Base-by-base conservation (phyloP, 2,113 vertebrate species). In the Oreotrochilus melanogaster region DNA sequence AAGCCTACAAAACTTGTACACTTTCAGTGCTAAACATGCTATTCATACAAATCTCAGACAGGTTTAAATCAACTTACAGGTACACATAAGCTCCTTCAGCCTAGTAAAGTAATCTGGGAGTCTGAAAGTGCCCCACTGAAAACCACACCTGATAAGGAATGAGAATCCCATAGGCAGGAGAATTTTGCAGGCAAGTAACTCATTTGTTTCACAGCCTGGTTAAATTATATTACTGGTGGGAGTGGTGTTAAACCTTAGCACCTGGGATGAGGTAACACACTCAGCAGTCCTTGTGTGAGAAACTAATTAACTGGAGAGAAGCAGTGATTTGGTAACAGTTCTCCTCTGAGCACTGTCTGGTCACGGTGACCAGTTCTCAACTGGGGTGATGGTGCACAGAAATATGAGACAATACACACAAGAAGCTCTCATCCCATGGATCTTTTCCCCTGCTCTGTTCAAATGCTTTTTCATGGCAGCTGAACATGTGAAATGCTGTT, bases 111-210 rank as follows among this genome's bases (percentile, higher is more conserved):
- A 88, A 66, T 18, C 42, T 0, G 15, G 70, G 58, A 73, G 62
- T 25, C 50, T 15, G 18, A 14, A 48, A 88, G 27, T 6, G 23
- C 19, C 57, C 47, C 47, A 58, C 73, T 50, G 37, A 95, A 88
- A 92, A 60, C 28, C 53, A 76, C 27, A 65, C 23, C 37, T 69
- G 0, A 0, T 0, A 0, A 33, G 37, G 25, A 65, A 80, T 10
- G 19, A 48, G 19, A 58, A 82, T 83, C 62, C 42, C 28, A 8
- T 18, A 21, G 58, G 27, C 14, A 62, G 18, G 42, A 66, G 47
- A 21, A 15, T 24, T 93, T 90, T 61, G 42, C 58, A 83, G 71
- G 30, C 57, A 42, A 37, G 22, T 74, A 69, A 61, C 37, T 88
- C 58, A 11, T 53, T 75, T 64, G n/a, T n/a, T 65, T 61, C 0